These are phyloP conservation scores for Alosa alosa DNA, from an alignment of 2,113 vertebrate genomes.

Conservation along the genomic window DNA sequence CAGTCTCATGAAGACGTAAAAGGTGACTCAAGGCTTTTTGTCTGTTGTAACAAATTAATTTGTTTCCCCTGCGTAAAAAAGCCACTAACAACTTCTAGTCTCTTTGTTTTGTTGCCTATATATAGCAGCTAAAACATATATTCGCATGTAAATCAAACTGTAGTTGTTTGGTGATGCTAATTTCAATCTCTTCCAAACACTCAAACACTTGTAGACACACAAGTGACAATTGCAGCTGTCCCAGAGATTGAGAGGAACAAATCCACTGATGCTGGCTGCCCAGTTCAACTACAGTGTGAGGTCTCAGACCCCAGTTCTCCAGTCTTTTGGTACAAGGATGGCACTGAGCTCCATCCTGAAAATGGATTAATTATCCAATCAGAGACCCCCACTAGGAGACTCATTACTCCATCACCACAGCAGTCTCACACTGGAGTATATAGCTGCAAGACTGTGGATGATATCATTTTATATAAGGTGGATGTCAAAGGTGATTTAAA, in stretches of 20 bases:
- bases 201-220: constrained; percentile 39
- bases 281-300: constrained; percentile 53
- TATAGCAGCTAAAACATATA: not conserved
- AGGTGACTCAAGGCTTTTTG: constrained; percentile 64
- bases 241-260: constrained; percentile 37
- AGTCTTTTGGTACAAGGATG: constrained; percentile 53
- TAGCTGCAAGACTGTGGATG: constrained; percentile 48
- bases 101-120: constrained; percentile 26
- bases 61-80: constrained; percentile 12
- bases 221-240: constrained; percentile 38
- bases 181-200: constrained; percentile 33
- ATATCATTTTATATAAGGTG: constrained; percentile 57
- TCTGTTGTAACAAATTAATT: constrained; percentile 34
- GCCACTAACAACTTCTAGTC: constrained; percentile 41
- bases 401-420: constrained; percentile 42
- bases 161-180: constrained; percentile 4
- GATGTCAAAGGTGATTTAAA: constrained; percentile 73
- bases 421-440: constrained; percentile 45
- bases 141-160: not conserved
- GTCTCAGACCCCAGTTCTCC: constrained; percentile 41
- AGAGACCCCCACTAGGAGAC: constrained; percentile 39
- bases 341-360: constrained; percentile 39
- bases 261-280: constrained; percentile 38
- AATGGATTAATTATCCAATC: constrained; percentile 46
- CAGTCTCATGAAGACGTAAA: constrained; percentile 69